Base-by-base conservation (phyloP, 1,140 invertebrate species). In the Drosophila biarmipes region DNA sequence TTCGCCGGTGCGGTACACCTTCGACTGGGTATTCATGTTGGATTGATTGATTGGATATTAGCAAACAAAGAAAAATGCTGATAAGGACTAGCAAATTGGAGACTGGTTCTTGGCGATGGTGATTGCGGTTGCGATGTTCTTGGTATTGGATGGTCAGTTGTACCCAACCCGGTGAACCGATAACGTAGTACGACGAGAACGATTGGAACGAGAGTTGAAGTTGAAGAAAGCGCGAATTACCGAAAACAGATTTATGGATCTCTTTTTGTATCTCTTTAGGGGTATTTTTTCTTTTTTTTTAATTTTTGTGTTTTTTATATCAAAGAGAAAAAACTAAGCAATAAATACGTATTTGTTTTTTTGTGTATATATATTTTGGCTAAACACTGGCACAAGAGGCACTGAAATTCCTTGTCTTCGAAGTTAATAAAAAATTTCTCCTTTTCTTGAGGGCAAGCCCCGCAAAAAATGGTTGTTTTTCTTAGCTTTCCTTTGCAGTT, bases 381-480 rank as follows among this genome's bases (percentile, higher is more conserved):
- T 87, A 89, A 87, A 89, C 84, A 89, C 84, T 89, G 85, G 85
- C 84, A 89, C 84, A 84, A 90, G 85, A 89, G 84, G 84, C 84
- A 89, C 84, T 89, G 85, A 89, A 90, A 89, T 89, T 89, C 84
- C 84, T 90, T 89, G 84, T 89, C 84, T 89, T 87, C 84, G 84
- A 87, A 87, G 85, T 87, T 86, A 82, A 82, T 90, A 67, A 80
- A 76, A 84, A 62, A 80, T 42, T 62, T 84, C 61, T 48, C 72
- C 58, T 56, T 62, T 56, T 73, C 24, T 42, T 40, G 40, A 53
- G 66, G 66, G 43, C 66, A 55, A 45, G 48, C 63, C 49, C 52
- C 63, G 59, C 54, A 61, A 84, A 81, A 67, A 59, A 78, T 73
- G 63, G 73, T 85, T 73, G 66, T 64, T 53, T 67, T 52, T 63